Conservation (phyloP, 2,797 vertebrate species). For the Clarias fuscus region DNA sequence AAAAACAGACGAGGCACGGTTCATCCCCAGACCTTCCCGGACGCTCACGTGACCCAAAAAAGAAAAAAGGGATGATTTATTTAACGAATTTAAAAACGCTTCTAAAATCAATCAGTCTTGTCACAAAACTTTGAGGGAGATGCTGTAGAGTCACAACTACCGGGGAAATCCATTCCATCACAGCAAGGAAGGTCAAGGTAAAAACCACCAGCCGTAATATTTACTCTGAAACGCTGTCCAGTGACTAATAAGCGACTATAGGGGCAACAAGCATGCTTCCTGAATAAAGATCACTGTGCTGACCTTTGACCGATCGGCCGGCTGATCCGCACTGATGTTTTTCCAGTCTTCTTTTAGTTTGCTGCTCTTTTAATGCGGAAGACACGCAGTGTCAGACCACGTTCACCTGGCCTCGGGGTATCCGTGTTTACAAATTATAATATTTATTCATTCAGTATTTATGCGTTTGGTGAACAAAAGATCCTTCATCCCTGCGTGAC, state of each 20-base stretch:
- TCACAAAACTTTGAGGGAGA: background rate
- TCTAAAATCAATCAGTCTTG: background rate
- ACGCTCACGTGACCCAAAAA: background rate
- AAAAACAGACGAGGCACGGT: slow-evolving; percentile 35
- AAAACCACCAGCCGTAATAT: slow-evolving; percentile 35
- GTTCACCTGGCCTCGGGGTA: slow-evolving; percentile 35
- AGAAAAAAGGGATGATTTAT: background rate
- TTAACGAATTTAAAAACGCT: background rate
- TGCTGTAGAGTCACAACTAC: background rate
- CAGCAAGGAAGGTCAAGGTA: slow-evolving; percentile 45
- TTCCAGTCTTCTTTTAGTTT: slow-evolving; percentile 28
- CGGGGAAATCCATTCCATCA: slow-evolving; percentile 25
- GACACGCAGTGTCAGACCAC: background rate
- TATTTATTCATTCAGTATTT: slow-evolving; percentile 38
- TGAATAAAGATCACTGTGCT: slow-evolving; percentile 35
- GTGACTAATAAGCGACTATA: slow-evolving; percentile 43
- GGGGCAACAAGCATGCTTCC: slow-evolving; percentile 3
- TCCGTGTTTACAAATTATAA: slow-evolving; percentile 38
- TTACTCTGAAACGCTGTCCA: slow-evolving; percentile 41
- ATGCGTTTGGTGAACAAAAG: slow-evolving; percentile 41
- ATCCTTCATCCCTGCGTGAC: slow-evolving; percentile 37
- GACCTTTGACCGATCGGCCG: slow-evolving; percentile 37
- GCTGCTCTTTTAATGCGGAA: slow-evolving; percentile 19
- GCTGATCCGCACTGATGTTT: slow-evolving; percentile 25
- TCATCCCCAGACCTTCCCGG: background rate